Percentiles rank a stretch among this genome's conserved stretches.
These are phyloP conservation scores for Oncorhynchus masou DNA, from an alignment of 2,113 vertebrate genomes.

Conservation along the genomic window DNA sequence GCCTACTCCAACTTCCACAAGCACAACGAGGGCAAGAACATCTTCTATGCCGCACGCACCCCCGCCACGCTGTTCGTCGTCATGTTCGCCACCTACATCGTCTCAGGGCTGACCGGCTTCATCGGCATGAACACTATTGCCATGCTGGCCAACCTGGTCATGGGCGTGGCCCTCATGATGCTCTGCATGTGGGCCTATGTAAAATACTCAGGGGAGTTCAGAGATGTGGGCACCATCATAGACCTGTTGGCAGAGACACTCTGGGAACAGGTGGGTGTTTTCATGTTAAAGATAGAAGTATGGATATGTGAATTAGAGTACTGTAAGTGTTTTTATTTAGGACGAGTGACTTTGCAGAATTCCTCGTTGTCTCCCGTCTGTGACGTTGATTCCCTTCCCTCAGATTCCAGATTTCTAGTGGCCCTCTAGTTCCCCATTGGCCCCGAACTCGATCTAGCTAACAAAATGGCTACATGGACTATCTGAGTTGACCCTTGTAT, in stretches of 20 bases:
- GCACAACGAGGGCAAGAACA: conserved; percentile 99
- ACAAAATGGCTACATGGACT: no score
- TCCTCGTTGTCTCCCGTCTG: no score
- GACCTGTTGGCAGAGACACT: conserved; percentile 93
- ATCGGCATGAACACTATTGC: conserved; percentile 89
- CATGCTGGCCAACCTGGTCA: conserved; percentile 85
- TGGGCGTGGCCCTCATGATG: conserved; percentile 87
- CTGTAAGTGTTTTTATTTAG: no score
- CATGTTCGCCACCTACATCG: conserved; percentile 94
- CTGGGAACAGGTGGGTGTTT: conserved; percentile 93
- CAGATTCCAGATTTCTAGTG: neutral
- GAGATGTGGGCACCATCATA: conserved; percentile 90
- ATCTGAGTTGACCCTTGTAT: no score
- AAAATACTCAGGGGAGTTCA: conserved; percentile 97
- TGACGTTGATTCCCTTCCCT: neutral
- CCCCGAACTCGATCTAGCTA: neutral
- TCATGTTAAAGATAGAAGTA: no score
- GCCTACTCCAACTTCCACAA: conserved; percentile 90
- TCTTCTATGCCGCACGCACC: conserved; percentile 96
- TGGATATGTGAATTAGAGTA: no score
- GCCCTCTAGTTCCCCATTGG: neutral
- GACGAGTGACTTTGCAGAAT: no score
- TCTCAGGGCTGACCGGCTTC: conserved; percentile 93
- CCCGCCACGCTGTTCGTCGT: conserved; percentile 94
- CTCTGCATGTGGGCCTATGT: conserved; percentile 95